Base-by-base conservation (phyloP, 1,140 invertebrate species). In the Homalodisca vitripennis region DNA sequence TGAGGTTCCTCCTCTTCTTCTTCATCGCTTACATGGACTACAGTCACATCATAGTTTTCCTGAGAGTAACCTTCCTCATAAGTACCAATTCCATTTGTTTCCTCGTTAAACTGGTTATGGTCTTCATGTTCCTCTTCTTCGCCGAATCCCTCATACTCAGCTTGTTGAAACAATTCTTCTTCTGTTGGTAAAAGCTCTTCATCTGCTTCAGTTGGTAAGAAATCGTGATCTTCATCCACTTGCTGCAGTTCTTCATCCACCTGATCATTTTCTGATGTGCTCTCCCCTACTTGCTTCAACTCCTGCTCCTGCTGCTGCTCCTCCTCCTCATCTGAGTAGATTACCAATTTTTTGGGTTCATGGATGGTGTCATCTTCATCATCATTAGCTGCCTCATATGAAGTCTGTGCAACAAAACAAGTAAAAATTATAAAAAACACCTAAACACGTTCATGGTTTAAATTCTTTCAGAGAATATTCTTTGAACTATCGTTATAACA, bases 1-100 rank as follows among this genome's bases (percentile, higher is more conserved):
- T 27, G 14, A 24, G 22, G 27, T n/a, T 41, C 30, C 34, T 51
- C 53, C 51, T 60, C 51, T 55, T 67, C 51, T 31, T 67, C 51
- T 53, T 55, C 51, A 20, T 60, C 27, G 20, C 3, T 30, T 41
- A 34, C 67, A 17, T 29, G 57, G 17, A 64, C 68, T 6, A 22
- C 27, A 46, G 3, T 34, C n/a, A 12, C 20, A 47, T 41, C 69
- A 55, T 22, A 27, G 12, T 66, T 34, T 26, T 46, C 63, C n/a
- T 27, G 3, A 24, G n/a, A 17, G 1, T 60, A 14, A 2, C 29
- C 41, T 66, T 66, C 63, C 26, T 22, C 63, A 47, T 26, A 32
- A 27, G 46, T 66, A 2, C 3, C 24, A 27, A 17, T 29, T 24
- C 3, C 55, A 1, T 60, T 29, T 29, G 34, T 31, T 64, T 64